Conservation (phyloP, 2,113 vertebrate genomes). For the Prietella phreatophila region DNA sequence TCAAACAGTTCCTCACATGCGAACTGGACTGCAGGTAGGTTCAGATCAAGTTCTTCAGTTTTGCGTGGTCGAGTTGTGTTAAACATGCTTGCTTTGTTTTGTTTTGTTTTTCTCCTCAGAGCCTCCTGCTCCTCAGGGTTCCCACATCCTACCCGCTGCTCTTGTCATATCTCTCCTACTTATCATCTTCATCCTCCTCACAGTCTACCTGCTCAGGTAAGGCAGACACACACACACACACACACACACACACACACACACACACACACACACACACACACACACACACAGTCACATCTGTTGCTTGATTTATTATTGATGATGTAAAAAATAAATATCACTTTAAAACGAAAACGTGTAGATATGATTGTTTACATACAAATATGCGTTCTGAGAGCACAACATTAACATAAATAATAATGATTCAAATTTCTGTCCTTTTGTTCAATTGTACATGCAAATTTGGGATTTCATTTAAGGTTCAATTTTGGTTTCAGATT, state of each 20-base stretch:
- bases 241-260: neutral
- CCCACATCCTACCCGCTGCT: constrained; percentile 80
- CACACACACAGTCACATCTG: neutral
- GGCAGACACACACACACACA: neutral
- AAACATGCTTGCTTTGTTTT: constrained; percentile 20
- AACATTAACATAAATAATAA: neutral
- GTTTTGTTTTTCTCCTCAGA: constrained; percentile 51
- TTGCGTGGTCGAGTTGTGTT: neutral
- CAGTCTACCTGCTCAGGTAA: constrained; percentile 87
- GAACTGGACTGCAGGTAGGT: constrained; percentile 71
- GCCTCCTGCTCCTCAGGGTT: constrained; percentile 67
- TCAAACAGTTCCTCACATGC: constrained; percentile 67
- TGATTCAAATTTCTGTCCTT: neutral
- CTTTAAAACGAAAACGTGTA: neutral
- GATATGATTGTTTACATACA: neutral
- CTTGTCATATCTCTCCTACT: constrained; percentile 81
- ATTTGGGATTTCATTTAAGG: neutral
- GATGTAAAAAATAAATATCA: neutral
- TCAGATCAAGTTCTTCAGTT: constrained; percentile 5
- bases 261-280: neutral
- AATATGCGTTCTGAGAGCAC: neutral
- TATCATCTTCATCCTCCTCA: constrained; percentile 77
- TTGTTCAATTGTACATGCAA: neutral
- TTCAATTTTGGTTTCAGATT: neutral
- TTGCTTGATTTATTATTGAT: neutral